These are phyloP conservation scores for Colistium nudipinnis DNA, from an alignment of 2,113 vertebrate genomes.

Conservation along the genomic window DNA sequence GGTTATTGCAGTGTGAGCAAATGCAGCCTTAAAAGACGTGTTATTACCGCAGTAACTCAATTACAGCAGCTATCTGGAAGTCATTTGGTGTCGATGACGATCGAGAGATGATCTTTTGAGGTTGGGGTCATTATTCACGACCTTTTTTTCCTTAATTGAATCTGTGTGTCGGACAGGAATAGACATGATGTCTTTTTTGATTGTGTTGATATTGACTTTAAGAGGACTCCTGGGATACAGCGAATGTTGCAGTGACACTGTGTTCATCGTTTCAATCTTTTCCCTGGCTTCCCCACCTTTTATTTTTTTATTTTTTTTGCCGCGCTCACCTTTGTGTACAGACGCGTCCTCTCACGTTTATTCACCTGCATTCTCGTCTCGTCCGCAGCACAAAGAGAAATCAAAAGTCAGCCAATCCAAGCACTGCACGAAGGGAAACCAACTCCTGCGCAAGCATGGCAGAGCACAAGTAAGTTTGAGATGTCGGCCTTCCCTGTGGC, in stretches of 20 bases:
- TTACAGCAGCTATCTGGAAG: background rate
- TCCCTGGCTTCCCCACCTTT: background rate
- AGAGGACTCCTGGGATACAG: background rate
- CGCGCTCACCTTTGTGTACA: background rate
- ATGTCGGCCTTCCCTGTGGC: too few species aligned
- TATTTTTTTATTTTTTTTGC: background rate
- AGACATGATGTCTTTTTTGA: constrained; percentile 1
- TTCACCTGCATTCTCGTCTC: constrained; percentile 56
- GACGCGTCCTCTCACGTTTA: constrained; percentile 26
- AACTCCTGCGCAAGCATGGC: constrained; percentile 66
- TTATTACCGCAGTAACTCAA: constrained; percentile 14
- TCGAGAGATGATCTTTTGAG: constrained; percentile 2
- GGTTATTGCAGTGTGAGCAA: background rate
- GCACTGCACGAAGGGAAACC: constrained; percentile 52
- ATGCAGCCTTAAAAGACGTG: constrained; percentile 8
- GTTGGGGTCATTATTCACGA: constrained; percentile 3
- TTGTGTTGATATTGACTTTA: constrained; percentile 8
- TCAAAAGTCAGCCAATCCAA: constrained; percentile 57
- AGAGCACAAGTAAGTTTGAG: constrained; percentile 77
- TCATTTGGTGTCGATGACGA: constrained; percentile 1
- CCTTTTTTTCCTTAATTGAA: background rate
- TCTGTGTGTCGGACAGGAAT: background rate
- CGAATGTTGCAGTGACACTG: background rate
- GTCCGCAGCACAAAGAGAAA: constrained; percentile 76
- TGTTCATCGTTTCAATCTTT: too few species aligned